phyloP scores from a whole-genome alignment of 2,113 vertebrate species.

The Vidua macroura region DNA sequence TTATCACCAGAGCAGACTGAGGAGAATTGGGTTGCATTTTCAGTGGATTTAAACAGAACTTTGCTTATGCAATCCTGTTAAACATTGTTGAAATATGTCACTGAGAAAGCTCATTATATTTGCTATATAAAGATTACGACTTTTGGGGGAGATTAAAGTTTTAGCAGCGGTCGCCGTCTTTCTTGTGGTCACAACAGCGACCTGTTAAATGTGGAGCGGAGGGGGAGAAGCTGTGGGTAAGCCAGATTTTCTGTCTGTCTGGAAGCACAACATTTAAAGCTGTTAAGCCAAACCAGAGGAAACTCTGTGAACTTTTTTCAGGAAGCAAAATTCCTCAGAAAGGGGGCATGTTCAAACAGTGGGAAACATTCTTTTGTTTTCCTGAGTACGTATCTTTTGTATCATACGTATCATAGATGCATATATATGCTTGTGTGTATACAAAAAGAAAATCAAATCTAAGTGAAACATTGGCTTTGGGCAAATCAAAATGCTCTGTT shows the following conservation, averaged over 20 bases:
- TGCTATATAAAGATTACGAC: neutral
- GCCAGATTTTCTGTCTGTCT: neutral
- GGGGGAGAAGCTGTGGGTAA: neutral
- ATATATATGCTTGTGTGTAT: neutral
- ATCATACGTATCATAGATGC: neutral
- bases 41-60: slow-evolving; percentile 15
- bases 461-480: neutral
- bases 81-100: neutral
- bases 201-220: neutral
- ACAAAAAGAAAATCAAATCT: neutral
- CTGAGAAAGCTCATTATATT: slow-evolving; percentile 22
- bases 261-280: neutral
- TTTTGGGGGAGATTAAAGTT: slow-evolving; percentile 3
- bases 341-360: neutral
- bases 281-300: neutral
- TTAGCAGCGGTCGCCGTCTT: neutral
- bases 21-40: neutral
- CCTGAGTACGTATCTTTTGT: neutral
- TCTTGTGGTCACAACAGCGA: neutral
- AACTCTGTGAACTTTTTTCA: neutral
- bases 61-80: slow-evolving; percentile 22
- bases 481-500: neutral
- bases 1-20: neutral
- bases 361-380: neutral
- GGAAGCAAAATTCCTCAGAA: neutral